Evolutionary conservation across 1,140 invertebrate species (phyloP).

Genomic region (Zaprionus ghesquierei): DNA sequence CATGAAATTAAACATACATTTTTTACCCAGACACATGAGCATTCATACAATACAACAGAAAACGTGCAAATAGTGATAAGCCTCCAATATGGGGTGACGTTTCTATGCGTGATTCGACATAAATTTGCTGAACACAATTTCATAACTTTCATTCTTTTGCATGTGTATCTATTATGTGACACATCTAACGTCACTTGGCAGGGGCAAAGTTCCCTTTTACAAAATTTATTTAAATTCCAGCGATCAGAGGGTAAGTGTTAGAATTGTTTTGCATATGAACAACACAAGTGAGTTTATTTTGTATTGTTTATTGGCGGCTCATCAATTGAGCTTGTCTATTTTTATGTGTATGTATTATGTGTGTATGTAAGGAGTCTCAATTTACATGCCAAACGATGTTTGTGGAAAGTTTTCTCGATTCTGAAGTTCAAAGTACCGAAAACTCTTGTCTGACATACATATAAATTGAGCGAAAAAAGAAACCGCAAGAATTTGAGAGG

Average conservation of each 20-base stretch:
- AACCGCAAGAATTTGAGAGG: slow-evolving; percentile 20
- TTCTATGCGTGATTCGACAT: neutral
- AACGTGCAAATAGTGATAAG: slow-evolving; percentile 46
- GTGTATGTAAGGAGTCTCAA: neutral
- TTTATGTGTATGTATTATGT: neutral
- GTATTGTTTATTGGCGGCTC: slow-evolving; percentile 25
- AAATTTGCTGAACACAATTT: slow-evolving; percentile 12
- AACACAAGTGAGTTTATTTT: slow-evolving; percentile 28
- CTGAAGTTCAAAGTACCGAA: slow-evolving; percentile 56
- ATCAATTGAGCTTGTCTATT: slow-evolving; percentile 41
- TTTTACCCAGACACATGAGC: neutral
- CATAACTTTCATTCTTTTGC: slow-evolving; percentile 20
- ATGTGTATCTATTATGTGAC: slow-evolving; percentile 13
- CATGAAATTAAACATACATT: slow-evolving; percentile 11
- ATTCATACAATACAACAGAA: neutral
- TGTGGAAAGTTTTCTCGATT: slow-evolving; percentile 55
- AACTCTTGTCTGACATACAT: slow-evolving; percentile 34
- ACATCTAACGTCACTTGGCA: slow-evolving; percentile 39
- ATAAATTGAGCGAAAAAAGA: slow-evolving; percentile 49
- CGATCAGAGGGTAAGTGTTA: slow-evolving; percentile 30
- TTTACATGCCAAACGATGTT: neutral
- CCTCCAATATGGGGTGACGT: neutral
- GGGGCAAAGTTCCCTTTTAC: slow-evolving; percentile 50
- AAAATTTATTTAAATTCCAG: slow-evolving; percentile 58
- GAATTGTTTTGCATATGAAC: slow-evolving; percentile 24